Percentiles rank a stretch among this genome's conserved stretches.
phyloP scores from a whole-genome alignment of 2,113 vertebrate genomes.

The Vidua macroura region DNA sequence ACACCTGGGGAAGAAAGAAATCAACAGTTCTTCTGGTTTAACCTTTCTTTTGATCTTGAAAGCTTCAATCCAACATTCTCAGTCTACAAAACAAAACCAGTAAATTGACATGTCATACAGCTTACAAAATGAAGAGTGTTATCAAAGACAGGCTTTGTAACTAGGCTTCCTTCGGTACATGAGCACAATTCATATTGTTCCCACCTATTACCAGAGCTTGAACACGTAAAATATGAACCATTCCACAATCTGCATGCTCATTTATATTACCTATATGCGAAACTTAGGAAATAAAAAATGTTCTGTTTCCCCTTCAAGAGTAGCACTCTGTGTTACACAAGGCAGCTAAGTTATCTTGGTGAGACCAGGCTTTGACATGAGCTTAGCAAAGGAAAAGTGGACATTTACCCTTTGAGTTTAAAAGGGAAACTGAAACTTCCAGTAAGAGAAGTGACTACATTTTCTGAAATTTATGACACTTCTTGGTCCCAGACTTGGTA shows the following conservation, averaged over 20 bases:
- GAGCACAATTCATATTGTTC: conserved; percentile 64
- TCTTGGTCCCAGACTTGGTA: neutral
- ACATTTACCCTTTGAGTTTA: neutral
- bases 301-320: conserved; percentile 57
- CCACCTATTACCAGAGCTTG: conserved; percentile 58
- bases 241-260: conserved; percentile 63
- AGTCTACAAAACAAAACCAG: conserved; percentile 47
- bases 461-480: neutral
- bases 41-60: conserved; percentile 71
- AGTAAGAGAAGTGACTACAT: neutral
- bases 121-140: conserved; percentile 69
- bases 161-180: neutral
- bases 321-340: neutral
- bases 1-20: neutral
- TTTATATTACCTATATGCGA: conserved; percentile 59
- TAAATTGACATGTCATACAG: conserved; percentile 70
- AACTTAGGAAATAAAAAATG: conserved; percentile 70
- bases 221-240: conserved; percentile 66
- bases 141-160: conserved; percentile 49
- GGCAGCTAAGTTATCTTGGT: neutral
- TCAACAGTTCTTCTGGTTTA: conserved; percentile 37
- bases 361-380: neutral
- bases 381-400: neutral
- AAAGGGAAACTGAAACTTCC: neutral
- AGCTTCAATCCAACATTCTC: conserved; percentile 52